phyloP scores from a whole-genome alignment of 2,113 vertebrate species.

The Nesoenas mayeri region DNA sequence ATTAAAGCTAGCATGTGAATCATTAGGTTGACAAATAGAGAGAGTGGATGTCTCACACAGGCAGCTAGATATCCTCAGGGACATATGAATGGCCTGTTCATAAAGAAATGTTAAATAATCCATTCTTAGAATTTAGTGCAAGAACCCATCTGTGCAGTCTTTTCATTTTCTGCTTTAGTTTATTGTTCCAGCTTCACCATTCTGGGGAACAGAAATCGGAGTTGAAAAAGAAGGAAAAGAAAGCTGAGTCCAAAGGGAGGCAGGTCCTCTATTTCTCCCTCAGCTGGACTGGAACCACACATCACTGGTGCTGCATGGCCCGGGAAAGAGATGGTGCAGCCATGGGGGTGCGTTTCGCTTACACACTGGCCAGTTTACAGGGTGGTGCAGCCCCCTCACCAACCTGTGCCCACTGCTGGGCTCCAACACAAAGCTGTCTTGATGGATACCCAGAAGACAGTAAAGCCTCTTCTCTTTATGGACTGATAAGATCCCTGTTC shows the following conservation, averaged over 20 bases:
- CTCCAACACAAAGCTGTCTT: rapidly evolving
- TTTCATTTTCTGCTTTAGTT: neutral
- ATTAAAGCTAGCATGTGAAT: neutral
- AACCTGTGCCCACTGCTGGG: neutral
- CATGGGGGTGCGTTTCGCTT: rapidly evolving
- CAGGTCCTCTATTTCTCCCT: neutral
- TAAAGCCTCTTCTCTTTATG: neutral
- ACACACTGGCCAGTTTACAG: neutral
- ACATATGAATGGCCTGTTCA: neutral
- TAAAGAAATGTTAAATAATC: neutral
- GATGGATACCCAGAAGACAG: neutral
- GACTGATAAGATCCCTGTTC: neutral
- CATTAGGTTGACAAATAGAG: neutral
- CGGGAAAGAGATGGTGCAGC: neutral
- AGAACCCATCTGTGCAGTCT: neutral
- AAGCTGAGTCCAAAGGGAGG: neutral
- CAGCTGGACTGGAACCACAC: neutral
- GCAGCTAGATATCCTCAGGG: neutral
- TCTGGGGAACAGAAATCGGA: neutral
- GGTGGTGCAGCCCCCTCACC: neutral
- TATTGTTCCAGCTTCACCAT: neutral
- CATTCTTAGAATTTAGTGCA: neutral
- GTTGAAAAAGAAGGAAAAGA: neutral
- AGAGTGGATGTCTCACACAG: neutral
- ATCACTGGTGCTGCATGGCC: rapidly evolving